Evolutionary conservation across 2,888 invertebrate genomes (phyloP).

Genomic region (Melinaea menophilus): DNA sequence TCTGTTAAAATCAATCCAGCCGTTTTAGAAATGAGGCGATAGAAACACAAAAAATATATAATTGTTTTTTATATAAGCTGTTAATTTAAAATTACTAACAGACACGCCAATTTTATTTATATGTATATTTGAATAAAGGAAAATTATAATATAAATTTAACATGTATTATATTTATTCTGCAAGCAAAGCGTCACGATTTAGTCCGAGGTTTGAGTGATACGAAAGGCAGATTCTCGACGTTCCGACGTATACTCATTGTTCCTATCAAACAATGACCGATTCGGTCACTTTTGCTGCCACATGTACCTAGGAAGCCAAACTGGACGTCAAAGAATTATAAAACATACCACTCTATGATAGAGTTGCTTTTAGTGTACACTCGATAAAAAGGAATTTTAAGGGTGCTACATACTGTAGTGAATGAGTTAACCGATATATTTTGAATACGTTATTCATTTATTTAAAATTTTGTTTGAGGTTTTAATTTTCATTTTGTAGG

Average conservation of each 20-base stretch:
- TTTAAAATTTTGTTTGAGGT: constrained; percentile 20
- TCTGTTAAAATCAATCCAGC: no score
- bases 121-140: no score
- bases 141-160: neutral
- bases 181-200: neutral
- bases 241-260: constrained; percentile 53
- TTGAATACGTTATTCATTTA: constrained; percentile 26
- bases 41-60: no score
- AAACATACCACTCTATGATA: constrained; percentile 7
- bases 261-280: constrained; percentile 52
- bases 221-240: constrained; percentile 56
- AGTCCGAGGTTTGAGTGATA: constrained; percentile 39
- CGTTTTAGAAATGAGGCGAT: no score
- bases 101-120: no score
- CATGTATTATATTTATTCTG: neutral
- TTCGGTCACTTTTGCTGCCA: constrained; percentile 29
- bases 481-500: neutral
- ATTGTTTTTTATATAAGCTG: no score
- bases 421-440: constrained; percentile 20
- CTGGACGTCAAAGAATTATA: constrained; percentile 3
- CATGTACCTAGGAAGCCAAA: constrained; percentile 15
- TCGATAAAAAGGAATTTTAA: constrained; percentile 16
- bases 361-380: constrained; percentile 8
- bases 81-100: no score
- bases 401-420: constrained; percentile 18